These are phyloP conservation scores for Antheraea yamamai DNA, from an alignment of 2,888 invertebrate genomes.

Conservation along the genomic window DNA sequence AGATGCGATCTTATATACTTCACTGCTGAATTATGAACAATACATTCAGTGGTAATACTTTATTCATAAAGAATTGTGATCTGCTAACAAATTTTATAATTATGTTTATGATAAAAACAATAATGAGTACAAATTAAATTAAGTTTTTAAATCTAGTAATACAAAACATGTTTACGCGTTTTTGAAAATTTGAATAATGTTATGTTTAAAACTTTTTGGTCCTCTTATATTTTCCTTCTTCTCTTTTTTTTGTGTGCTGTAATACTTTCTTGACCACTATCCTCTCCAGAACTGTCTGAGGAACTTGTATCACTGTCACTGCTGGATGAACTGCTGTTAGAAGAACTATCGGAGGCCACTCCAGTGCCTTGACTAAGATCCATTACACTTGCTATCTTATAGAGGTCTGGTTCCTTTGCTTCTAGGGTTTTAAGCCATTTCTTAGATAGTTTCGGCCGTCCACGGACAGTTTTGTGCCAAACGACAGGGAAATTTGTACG, in stretches of 20 bases:
- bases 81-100: slow-evolving; percentile 48
- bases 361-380: slow-evolving; percentile 94
- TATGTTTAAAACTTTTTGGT: slow-evolving; percentile 52
- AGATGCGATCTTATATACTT: no score
- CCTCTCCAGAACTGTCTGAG: slow-evolving; percentile 83
- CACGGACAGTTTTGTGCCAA: slow-evolving; percentile 98
- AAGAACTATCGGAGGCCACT: slow-evolving; percentile 96
- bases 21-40: no score
- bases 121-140: slow-evolving; percentile 49
- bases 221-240: slow-evolving; percentile 79
- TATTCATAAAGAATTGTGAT: slow-evolving; percentile 49
- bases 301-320: slow-evolving; percentile 84
- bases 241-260: slow-evolving; percentile 92
- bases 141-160: slow-evolving; percentile 61
- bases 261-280: slow-evolving; percentile 94
- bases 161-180: slow-evolving; percentile 60
- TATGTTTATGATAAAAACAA: slow-evolving; percentile 53
- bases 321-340: slow-evolving; percentile 91
- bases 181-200: slow-evolving; percentile 44
- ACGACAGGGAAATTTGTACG: slow-evolving; percentile 98
- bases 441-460: slow-evolving; percentile 96
- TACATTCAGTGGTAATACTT: slow-evolving; percentile 46
- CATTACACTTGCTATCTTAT: slow-evolving; percentile 89
- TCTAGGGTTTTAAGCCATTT: slow-evolving; percentile 91
- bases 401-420: slow-evolving; percentile 89